Evolutionary conservation across 2,797 vertebrate genomes (phyloP), one percentile per base, ranked within the genome.

Genomic region (Gymnothorax reevesii): DNA sequence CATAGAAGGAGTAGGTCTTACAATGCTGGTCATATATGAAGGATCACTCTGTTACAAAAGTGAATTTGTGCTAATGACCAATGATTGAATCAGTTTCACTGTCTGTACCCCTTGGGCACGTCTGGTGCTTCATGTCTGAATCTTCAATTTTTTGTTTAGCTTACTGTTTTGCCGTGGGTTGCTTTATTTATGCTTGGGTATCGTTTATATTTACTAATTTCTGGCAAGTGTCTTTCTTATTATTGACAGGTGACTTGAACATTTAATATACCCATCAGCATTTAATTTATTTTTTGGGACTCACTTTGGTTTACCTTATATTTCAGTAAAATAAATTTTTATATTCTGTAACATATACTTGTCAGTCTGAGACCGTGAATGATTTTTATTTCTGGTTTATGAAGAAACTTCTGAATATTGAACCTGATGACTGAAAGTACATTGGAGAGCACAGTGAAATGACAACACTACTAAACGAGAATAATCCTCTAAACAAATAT

Each of bases 31-130:
- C 2, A 77, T 42, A 77, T 42, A 42, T 77, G 52, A 52, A 49
- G 33, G 27, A 77, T 12, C 49, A 77, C 33, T 17, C 33, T 52
- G 73, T 77, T 17, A 77, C 73, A 52, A 77, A 77, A 77, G 52
- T 77, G 73, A 77, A 77, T 49, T 9, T 73, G 73, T 20, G 73
- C 73, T 77, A 80, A 54, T 55, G 77, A 80, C 20, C 52, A 80
- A 80, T 80, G 77, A 80, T 52, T 17, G 0, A 52, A 80, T 33
- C 20, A 54, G 55, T 55, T 80, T 8, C 73, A 52, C 3, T 42
- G 52, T 77, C 52, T 8, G 33, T 52, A 77, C 13, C 73, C 73
- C 33, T 15, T 75, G 5, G 15, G 5, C 5, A 49, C 27, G 15
- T 6, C 33, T 8, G 15, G 73, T 49, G 33, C 73, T 77, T 33